A percentile compares a stretch with the other conserved stretches of the same genome.
Evolutionary conservation across 92 coral and sea anemone genomes (phyloP).

Genomic region (Parazoanthus atlanticus): DNA sequence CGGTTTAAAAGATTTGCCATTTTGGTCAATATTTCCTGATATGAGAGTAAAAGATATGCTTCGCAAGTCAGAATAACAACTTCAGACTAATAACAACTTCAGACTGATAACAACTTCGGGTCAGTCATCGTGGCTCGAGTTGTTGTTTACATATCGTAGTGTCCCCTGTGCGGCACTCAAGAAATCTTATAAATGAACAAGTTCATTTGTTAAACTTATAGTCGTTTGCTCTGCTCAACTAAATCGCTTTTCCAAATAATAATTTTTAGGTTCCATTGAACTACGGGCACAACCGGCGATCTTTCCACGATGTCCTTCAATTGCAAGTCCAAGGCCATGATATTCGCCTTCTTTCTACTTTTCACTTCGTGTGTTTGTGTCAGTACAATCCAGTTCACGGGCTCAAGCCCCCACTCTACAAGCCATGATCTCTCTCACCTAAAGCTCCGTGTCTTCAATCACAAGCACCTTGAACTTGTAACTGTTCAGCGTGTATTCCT

Average conservation of each 20-base stretch:
- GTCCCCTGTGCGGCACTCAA: not conserved
- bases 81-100: no score
- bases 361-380: not conserved
- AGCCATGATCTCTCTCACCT: not conserved
- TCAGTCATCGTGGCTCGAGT: not conserved
- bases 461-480: slow-evolving; percentile 78
- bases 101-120: no score
- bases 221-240: not conserved
- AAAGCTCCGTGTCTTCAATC: slow-evolving; percentile 86
- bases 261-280: not conserved
- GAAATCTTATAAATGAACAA: not conserved
- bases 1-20: not conserved
- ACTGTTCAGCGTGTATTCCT: slow-evolving; percentile 78
- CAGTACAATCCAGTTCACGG: not conserved
- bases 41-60: no score
- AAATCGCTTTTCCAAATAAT: not conserved
- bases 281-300: not conserved
- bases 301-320: not conserved
- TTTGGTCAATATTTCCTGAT: not conserved
- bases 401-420: not conserved
- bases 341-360: not conserved
- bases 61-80: no score
- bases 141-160: not conserved
- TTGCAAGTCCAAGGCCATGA: not conserved
- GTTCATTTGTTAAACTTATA: no score